A percentile compares a stretch with the other conserved stretches of the same genome.
Conservation (phyloP, 37 sponge, comb jelly and placozoan genomes). For the Theonella swinhoei region DNA sequence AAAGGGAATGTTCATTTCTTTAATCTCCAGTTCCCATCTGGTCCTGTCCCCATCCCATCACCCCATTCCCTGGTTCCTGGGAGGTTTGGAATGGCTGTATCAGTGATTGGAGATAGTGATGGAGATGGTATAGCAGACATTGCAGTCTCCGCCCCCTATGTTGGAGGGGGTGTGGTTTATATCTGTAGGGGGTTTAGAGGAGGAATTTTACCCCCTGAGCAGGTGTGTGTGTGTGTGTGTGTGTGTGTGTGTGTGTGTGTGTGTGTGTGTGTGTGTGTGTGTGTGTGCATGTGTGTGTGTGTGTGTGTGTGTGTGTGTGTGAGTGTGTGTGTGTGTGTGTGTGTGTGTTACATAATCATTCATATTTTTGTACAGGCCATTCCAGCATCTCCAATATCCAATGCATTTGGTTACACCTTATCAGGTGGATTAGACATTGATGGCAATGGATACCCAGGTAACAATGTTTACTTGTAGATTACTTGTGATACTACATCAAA, state of each 20-base stretch:
- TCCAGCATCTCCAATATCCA: not conserved
- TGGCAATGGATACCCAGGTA: constrained; percentile 67
- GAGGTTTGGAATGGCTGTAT: constrained; percentile 65
- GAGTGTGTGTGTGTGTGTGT: constrained; percentile 39
- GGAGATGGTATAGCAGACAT: constrained; percentile 71
- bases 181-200: constrained; percentile 53
- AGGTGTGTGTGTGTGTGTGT: constrained; percentile 47
- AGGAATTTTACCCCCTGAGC: constrained; percentile 26
- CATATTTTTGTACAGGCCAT: constrained; percentile 5
- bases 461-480: no score
- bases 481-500: no score
- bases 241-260: constrained; percentile 33
- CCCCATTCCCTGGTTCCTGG: constrained; percentile 13
- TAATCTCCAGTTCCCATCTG: not conserved
- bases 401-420: constrained; percentile 57
- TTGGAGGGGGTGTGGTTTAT: constrained; percentile 57
- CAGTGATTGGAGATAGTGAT: constrained; percentile 68
- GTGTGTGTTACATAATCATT: no score
- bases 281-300: constrained; percentile 35
- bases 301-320: constrained; percentile 45
- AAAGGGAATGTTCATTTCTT: no score
- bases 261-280: constrained; percentile 38
- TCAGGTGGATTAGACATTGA: constrained; percentile 68
- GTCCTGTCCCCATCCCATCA: not conserved
- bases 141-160: constrained; percentile 69